A percentile compares a stretch with the other conserved stretches of the same genome.
Conservation (phyloP, 2,888 invertebrate species). For the Poecilobothrus nobilitatus region DNA sequence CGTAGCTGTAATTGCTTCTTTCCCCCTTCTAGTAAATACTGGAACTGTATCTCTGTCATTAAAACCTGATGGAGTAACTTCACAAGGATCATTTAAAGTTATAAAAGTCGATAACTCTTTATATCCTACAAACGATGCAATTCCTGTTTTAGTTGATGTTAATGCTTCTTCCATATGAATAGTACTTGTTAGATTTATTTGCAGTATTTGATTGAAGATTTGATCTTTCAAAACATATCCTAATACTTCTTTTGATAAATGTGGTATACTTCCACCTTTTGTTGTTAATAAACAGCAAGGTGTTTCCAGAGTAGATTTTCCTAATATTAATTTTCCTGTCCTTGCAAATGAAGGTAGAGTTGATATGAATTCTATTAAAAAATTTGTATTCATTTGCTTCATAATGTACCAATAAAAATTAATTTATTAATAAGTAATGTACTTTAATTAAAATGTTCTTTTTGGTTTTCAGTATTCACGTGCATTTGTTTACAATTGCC, state of each 20-base stretch:
- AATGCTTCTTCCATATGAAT: slow-evolving; percentile 57
- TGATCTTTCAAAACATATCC: slow-evolving; percentile 50
- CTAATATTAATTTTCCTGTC: not conserved
- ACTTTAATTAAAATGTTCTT: too few relatives aligned
- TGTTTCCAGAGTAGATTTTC: not conserved
- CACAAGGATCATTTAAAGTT: slow-evolving; percentile 53
- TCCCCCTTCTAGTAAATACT: slow-evolving; percentile 71
- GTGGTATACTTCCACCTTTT: slow-evolving; percentile 73
- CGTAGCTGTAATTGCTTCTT: slow-evolving; percentile 54
- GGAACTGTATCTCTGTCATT: slow-evolving; percentile 64
- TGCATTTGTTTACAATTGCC: too few relatives aligned
- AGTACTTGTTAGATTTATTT: slow-evolving; percentile 54
- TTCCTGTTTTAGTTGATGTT: slow-evolving; percentile 53
- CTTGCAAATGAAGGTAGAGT: not conserved
- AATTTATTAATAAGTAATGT: too few relatives aligned
- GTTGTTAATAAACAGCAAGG: not conserved
- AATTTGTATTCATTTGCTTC: not conserved
- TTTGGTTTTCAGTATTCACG: too few relatives aligned
- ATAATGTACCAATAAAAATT: too few relatives aligned
- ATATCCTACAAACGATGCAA: slow-evolving; percentile 63
- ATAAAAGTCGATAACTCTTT: slow-evolving; percentile 46
- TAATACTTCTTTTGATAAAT: slow-evolving; percentile 69
- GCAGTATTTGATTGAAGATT: not conserved
- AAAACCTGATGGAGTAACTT: slow-evolving; percentile 57
- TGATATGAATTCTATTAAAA: not conserved